Base-by-base conservation (phyloP, 2,888 invertebrate species). In the Thecocarcelia acutangulata region DNA sequence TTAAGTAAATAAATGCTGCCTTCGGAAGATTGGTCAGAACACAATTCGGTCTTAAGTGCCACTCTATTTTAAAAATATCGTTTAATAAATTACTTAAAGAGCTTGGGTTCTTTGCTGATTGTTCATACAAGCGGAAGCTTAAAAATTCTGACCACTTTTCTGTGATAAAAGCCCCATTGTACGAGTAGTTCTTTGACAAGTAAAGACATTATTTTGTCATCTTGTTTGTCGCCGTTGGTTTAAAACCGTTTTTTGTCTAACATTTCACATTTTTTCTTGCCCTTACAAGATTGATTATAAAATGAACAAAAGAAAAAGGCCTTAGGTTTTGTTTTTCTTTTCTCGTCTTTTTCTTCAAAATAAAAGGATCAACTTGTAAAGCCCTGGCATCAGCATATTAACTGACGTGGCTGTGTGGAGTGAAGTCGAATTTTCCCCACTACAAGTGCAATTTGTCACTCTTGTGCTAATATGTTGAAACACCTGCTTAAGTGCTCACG, bases 401-500 rank as follows among this genome's bases (percentile, higher is more conserved):
- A 83, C 84, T 83, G 84, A 83, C 83, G 68, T 56, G 70, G 9
- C 48, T 48, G 46, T 52, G 37, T 33, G 33, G 9, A 33, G 33
- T 4, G 3, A 66, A 64, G 54, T 63, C 63, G 19, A 70, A 59
- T 64, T 24, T 17, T 17, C 46, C 72, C 33, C 44, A 56, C 52
- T 44, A 63, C 66, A 68, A 80, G 63, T 56, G 11, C 40, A 24
- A 33, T 59, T 68, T 54, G 50, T 37, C 37, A 21, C 21, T 48
- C 11, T 37, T 44, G 46, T 77, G 54, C 11, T 46, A 58, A 58
- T 48, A 24, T 63, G 44, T 44, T 68, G 37, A 78, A 77, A 80
- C 85, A 85, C 84, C 85, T 85, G 85, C 83, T 84, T 52, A 61
- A 72, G 52, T 83, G 84, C 85, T 83, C 85, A 85, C 85, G 85